A percentile compares a stretch with the other conserved stretches of the same genome.
These are phyloP conservation scores for Sycon ciliatum DNA, from an alignment of 37 sponge, comb jelly and placozoan genomes.

Conservation along the genomic window DNA sequence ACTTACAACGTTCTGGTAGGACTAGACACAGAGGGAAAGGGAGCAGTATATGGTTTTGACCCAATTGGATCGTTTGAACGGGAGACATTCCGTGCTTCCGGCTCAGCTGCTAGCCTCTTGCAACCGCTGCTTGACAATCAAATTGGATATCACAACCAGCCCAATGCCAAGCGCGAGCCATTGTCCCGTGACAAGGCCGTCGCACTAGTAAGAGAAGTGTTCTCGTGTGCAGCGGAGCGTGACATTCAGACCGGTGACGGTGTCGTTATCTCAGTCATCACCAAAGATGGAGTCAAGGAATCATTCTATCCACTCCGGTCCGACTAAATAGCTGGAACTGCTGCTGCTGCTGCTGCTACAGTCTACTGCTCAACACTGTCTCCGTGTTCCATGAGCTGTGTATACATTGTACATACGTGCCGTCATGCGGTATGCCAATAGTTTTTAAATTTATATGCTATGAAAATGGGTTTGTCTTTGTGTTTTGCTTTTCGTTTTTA, in stretches of 20 bases:
- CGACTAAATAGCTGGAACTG: conserved; percentile 59
- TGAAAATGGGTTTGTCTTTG: not conserved
- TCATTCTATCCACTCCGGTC: conserved; percentile 60
- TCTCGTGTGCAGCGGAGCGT: conserved; percentile 87
- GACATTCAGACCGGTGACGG: conserved; percentile 98
- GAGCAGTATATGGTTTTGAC: conserved; percentile 68
- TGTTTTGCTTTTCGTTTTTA: too few species aligned
- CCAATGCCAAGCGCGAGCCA: conserved; percentile 37
- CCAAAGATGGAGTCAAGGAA: conserved; percentile 49
- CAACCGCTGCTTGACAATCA: conserved; percentile 98
- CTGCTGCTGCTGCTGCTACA: too few species aligned
- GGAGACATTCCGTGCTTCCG: conserved; percentile 77
- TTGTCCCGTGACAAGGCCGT: conserved; percentile 65
- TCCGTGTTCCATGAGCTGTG: too few species aligned
- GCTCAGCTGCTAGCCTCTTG: conserved; percentile 79
- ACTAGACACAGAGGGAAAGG: conserved; percentile 67
- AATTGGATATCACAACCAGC: conserved; percentile 86
- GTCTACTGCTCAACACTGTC: too few species aligned
- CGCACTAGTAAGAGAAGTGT: conserved; percentile 78
- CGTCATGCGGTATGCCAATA: not conserved
- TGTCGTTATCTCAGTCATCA: conserved; percentile 59
- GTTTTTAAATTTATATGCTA: not conserved
- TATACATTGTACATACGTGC: not conserved
- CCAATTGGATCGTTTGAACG: conserved; percentile 91
- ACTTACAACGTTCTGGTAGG: conserved; percentile 93